phyloP scores from a whole-genome alignment of 92 coral and sea anemone species.

The Zoanthus sociatus region DNA sequence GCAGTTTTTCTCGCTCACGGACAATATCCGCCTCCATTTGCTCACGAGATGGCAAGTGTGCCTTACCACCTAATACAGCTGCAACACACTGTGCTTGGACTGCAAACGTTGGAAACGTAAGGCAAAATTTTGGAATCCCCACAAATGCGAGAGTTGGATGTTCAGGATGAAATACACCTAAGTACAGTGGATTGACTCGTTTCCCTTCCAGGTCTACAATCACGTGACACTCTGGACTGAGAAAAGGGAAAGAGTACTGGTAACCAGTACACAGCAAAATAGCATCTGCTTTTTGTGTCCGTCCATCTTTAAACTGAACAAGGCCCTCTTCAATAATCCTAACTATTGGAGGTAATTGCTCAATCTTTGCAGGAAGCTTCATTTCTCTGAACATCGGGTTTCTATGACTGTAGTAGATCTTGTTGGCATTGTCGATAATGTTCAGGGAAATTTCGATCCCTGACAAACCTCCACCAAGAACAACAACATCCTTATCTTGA shows the following conservation, averaged over 20 bases:
- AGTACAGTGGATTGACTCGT: slow-evolving; percentile 76
- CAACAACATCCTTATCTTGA: slow-evolving; percentile 53
- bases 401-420: slow-evolving; percentile 77
- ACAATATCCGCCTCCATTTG: slow-evolving; percentile 81
- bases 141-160: slow-evolving; percentile 81
- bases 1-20: slow-evolving; percentile 64
- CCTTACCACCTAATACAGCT: slow-evolving; percentile 71
- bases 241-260: slow-evolving; percentile 78
- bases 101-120: slow-evolving; percentile 77
- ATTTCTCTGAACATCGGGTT: slow-evolving; percentile 23
- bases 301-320: slow-evolving; percentile 68
- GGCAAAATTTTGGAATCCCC: slow-evolving; percentile 63
- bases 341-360: slow-evolving; percentile 58
- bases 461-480: slow-evolving; percentile 79
- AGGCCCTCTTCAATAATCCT: slow-evolving; percentile 61
- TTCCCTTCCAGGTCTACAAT: slow-evolving; percentile 60
- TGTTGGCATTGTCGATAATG: slow-evolving; percentile 55
- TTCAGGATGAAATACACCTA: slow-evolving; percentile 74
- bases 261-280: slow-evolving; percentile 91
- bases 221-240: slow-evolving; percentile 70
- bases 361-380: slow-evolving; percentile 2
- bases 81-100: slow-evolving; percentile 77
- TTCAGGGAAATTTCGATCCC: slow-evolving; percentile 77
- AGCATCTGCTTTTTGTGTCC: slow-evolving; percentile 54
- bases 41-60: slow-evolving; percentile 64